Evolutionary conservation across 2,888 invertebrate genomes (phyloP).

Genomic region (Pharmacophagus antenor): DNA sequence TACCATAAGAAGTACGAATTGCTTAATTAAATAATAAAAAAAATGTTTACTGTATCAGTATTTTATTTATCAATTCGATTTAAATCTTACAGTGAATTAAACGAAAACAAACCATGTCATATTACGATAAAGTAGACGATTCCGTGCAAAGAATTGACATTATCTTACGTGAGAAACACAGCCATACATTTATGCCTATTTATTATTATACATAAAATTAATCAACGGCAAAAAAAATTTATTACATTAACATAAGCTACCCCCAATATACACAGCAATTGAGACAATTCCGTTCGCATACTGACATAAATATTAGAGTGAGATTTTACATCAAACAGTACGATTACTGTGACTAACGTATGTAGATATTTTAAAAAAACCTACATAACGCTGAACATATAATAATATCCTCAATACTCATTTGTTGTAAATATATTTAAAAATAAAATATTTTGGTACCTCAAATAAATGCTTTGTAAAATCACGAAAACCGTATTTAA

Average conservation of each 20-base stretch:
- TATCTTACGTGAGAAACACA: conserved; percentile 77
- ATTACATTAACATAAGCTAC: background rate
- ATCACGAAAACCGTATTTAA: background rate
- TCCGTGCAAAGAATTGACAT: conserved; percentile 79
- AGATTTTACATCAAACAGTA: background rate
- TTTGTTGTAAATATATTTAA: too few relatives aligned
- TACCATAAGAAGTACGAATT: background rate
- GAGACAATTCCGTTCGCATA: background rate
- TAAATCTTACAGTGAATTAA: conserved; percentile 64
- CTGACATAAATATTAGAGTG: background rate
- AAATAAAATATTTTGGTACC: too few relatives aligned
- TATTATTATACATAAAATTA: conserved; percentile 45
- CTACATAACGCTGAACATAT: too few relatives aligned
- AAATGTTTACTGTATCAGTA: conserved; percentile 43
- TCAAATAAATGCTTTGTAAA: too few relatives aligned
- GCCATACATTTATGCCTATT: conserved; percentile 75
- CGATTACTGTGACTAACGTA: too few relatives aligned
- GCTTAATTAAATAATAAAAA: conserved; percentile 28
- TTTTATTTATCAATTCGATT: conserved; percentile 76
- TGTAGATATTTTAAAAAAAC: too few relatives aligned
- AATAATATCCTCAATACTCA: too few relatives aligned
- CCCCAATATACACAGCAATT: background rate
- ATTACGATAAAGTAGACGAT: conserved; percentile 72
- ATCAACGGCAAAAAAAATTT: conserved; percentile 41
- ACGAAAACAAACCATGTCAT: conserved; percentile 57